Evolutionary conservation across 2,888 invertebrate genomes (phyloP).

Genomic region (Alsophila aescularia): DNA sequence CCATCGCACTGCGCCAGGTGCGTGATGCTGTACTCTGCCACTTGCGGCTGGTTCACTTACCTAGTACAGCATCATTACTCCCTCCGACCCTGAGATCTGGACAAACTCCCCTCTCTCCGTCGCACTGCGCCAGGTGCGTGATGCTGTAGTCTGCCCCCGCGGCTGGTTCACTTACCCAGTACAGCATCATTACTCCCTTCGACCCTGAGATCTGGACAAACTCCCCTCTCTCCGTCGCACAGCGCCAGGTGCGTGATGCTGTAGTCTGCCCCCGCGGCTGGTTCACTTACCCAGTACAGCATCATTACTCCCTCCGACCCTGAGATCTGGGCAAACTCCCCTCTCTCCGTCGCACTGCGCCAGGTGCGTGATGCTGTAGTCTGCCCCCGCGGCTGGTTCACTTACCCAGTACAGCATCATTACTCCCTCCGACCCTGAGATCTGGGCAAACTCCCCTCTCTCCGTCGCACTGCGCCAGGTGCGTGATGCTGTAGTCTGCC

Average conservation of each 20-base stretch:
- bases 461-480: constrained; percentile 92
- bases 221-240: constrained; percentile 92
- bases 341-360: constrained; percentile 92
- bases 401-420: constrained; percentile 88
- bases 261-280: constrained; percentile 94
- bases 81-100: constrained; percentile 93
- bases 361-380: constrained; percentile 93
- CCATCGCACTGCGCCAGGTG: constrained; percentile 93
- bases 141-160: constrained; percentile 94
- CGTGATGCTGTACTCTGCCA: constrained; percentile 93
- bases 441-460: constrained; percentile 94
- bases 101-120: constrained; percentile 92
- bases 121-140: constrained; percentile 91
- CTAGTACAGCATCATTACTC: constrained; percentile 89
- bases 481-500: constrained; percentile 93
- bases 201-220: constrained; percentile 93
- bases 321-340: constrained; percentile 94
- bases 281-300: constrained; percentile 86
- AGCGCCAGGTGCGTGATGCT: constrained; percentile 92
- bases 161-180: constrained; percentile 84
- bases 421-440: constrained; percentile 90
- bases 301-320: constrained; percentile 92
- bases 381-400: too few relatives aligned
- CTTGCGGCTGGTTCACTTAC: too few relatives aligned
- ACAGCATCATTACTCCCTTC: constrained; percentile 92